Base-by-base conservation (phyloP, 2,797 vertebrate genomes). In the Amblyraja radiata region DNA sequence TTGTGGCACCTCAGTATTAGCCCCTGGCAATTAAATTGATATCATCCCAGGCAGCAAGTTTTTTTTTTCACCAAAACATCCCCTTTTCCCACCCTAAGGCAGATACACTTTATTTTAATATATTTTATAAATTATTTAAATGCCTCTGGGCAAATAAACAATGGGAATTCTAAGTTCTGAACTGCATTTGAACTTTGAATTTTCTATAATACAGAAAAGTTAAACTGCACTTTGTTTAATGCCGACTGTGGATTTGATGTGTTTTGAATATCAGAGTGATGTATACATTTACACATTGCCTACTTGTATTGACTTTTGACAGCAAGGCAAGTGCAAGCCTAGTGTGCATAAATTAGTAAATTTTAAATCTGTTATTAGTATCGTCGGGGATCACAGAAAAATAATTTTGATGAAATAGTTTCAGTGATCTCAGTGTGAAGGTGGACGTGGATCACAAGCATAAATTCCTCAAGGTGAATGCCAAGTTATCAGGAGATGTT, bases 21-120 rank as follows among this genome's bases (percentile, higher is more conserved):
- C 84, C 14, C 84, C 58, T 11, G 16, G 4, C n/a, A 28, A 88
- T 88, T 88, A 65, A 88, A 88, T 88, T 88, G 65, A 14, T 21
- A 68, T 32, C n/a, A 46, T 39, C 39, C 21, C 46, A 32, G 84
- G 84, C n/a, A 88, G 84, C 84, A 63, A 28, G 28, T 65, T 28
- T 88, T 68, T 6, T 65, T 81, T 14, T 10, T 18, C 23, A 39
- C 79, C 36, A 46, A 18, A 0, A 23, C 79, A 16, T 88, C 61
- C 61, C 58, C 28, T 63, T 58, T 61, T 5, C 54, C 25, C 25
- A 58, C 16, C 25, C 84, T n/a, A 25, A 65, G 61, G 14, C 61
- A 68, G n/a, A 18, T 68, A 18, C 0, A 68, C 28, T 88, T 88
- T 86, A 86, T 86, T 86, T 86, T 88, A 63, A 88, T 88, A 28